Base-by-base conservation (phyloP, 2,797 vertebrate genomes). In the Hipposideros larvatus region DNA sequence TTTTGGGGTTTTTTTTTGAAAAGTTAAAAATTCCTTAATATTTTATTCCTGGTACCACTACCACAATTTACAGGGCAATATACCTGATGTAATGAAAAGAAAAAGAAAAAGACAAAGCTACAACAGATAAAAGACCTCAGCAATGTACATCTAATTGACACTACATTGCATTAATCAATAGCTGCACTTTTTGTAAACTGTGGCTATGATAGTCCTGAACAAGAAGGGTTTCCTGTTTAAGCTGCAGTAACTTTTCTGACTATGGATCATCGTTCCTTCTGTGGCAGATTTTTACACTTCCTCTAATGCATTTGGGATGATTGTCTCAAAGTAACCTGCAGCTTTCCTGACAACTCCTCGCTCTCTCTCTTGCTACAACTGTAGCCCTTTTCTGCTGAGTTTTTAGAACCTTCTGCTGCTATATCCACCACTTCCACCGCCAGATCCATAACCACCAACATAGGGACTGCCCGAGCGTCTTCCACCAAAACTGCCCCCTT, bases 291-390 rank as follows among this genome's bases (percentile, higher is more conserved):
- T 97, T 99, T 99, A 99, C 98, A 98, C 99, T 99, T 99, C 99
- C 99, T 99, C 99, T 99, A 99, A 99, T 99, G 99, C 99, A 99
- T 99, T 99, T 99, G 99, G 98, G 99, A 99, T 99, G 99, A 99
- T 99, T 99, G 99, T 99, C 99, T 99, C 99, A 99, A 99, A 99
- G 99, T 99, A 99, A 99, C 99, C 99, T 99, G 99, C 99, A 99
- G 99, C 99, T 99, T 99, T 99, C 99, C 99, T 99, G 99, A 99
- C 99, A 99, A 99, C 98, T 99, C 99, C 99, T 99, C 99, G 99
- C 99, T 99, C 99, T 99, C 99, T 99, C 99, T 99, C 99, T 99
- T 99, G 99, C 99, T 99, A 99, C 34, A 34, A 34, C 34, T 34
- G 34, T 34, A 34, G 34, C 34, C 34, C 34, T 34, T 34, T 34